These are phyloP conservation scores for Nephrocerus scutellatus DNA, from an alignment of 2,888 invertebrate genomes.

Conservation along the genomic window DNA sequence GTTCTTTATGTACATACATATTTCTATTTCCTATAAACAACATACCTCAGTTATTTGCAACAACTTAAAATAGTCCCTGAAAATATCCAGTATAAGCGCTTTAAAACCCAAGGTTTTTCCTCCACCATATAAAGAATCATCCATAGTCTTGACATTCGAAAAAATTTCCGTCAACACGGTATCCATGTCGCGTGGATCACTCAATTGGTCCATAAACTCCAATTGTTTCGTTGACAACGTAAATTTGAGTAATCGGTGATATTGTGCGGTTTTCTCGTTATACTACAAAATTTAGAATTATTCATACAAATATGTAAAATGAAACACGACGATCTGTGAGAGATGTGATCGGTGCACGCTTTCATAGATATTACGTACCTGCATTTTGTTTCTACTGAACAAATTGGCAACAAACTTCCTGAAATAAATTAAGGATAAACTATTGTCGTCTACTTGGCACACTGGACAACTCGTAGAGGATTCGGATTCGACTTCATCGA, in stretches of 20 bases:
- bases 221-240: slow-evolving; percentile 28
- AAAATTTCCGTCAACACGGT: slow-evolving; percentile 31
- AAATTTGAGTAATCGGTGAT: slow-evolving; percentile 30
- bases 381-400: no score
- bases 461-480: no score
- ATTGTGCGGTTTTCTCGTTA: slow-evolving; percentile 19
- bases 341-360: no score
- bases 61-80: slow-evolving; percentile 26
- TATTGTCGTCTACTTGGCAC: no score
- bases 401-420: no score
- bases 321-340: no score
- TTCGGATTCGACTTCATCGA: no score
- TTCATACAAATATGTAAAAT: no score
- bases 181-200: slow-evolving; percentile 39
- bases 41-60: slow-evolving; percentile 31
- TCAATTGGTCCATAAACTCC: slow-evolving; percentile 27
- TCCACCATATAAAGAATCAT: slow-evolving; percentile 8
- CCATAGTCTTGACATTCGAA: slow-evolving; percentile 19
- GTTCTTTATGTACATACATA: background rate
- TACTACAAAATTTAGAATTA: slow-evolving; percentile 24
- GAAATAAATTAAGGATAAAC: no score
- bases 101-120: slow-evolving; percentile 16
- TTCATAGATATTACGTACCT: no score
- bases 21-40: background rate
- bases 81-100: slow-evolving; percentile 26